These are phyloP conservation scores for Cheirogaleus major DNA, from an alignment of 2,797 vertebrate genomes.

Conservation along the genomic window DNA sequence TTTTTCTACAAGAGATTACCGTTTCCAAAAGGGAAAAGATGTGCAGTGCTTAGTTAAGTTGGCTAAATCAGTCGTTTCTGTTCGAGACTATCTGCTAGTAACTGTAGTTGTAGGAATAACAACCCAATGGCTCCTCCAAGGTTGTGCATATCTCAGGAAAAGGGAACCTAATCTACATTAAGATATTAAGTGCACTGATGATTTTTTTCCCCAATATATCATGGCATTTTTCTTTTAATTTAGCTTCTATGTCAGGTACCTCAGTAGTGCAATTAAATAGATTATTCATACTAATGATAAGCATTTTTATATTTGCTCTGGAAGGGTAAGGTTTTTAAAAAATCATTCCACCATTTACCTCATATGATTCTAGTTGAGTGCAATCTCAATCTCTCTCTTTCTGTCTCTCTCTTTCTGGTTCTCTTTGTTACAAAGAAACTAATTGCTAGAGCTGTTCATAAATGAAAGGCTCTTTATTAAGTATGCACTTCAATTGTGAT, in stretches of 20 bases:
- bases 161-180: neutral
- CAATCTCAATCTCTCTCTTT: neutral
- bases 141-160: neutral
- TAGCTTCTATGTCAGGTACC: neutral
- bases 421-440: constrained; percentile 39
- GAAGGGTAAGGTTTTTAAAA: constrained; percentile 38
- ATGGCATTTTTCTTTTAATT: neutral
- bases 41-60: neutral
- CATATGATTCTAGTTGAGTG: neutral
- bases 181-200: neutral
- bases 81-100: neutral
- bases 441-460: constrained; percentile 55
- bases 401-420: neutral
- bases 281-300: neutral
- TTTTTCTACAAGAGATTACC: neutral
- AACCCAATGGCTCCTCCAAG: neutral
- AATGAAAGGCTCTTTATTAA: constrained; percentile 63
- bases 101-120: neutral
- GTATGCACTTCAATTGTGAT: neutral
- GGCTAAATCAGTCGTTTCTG: neutral
- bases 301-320: constrained; percentile 21
- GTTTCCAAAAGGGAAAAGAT: neutral
- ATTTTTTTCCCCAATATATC: neutral
- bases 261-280: neutral
- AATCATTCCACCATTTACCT: neutral